A percentile compares a stretch with the other conserved stretches of the same genome.
These are phyloP conservation scores for Pollenia griseotomentosa DNA, from an alignment of 2,888 invertebrate genomes.

Conservation along the genomic window DNA sequence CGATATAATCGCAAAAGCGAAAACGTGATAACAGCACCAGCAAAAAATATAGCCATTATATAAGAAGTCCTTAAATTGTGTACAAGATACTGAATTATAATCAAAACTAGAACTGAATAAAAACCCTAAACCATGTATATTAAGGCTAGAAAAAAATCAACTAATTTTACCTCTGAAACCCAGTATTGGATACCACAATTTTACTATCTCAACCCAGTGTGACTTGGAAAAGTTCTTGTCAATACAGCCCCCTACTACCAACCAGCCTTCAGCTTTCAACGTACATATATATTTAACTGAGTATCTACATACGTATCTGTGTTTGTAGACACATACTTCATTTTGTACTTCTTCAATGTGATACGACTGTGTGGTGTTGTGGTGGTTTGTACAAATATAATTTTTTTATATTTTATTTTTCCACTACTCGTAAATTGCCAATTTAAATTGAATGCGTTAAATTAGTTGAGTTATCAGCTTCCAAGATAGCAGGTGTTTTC, in stretches of 20 bases:
- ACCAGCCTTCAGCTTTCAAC: neutral
- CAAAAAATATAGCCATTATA: no score
- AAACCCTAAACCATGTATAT: no score
- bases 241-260: neutral
- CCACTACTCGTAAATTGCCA: conserved; percentile 79
- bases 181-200: neutral
- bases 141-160: no score
- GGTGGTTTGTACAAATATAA: conserved; percentile 7
- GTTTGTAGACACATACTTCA: conserved; percentile 11
- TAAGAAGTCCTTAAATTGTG: no score
- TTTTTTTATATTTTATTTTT: conserved; percentile 43
- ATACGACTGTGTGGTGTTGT: conserved; percentile 13
- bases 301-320: neutral
- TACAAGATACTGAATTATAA: no score
- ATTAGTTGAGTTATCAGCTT: conserved; percentile 84
- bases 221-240: neutral
- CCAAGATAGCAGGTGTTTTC: conserved; percentile 80
- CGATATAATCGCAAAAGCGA: no score
- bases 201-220: conserved; percentile 24
- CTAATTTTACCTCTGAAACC: no score
- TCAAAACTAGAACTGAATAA: no score
- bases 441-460: conserved; percentile 83
- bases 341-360: conserved; percentile 44
- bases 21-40: no score
- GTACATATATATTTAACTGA: neutral